A percentile compares a stretch with the other conserved stretches of the same genome.
Conservation (phyloP, 2,888 invertebrate species). For the Temnothorax rugatulus region DNA sequence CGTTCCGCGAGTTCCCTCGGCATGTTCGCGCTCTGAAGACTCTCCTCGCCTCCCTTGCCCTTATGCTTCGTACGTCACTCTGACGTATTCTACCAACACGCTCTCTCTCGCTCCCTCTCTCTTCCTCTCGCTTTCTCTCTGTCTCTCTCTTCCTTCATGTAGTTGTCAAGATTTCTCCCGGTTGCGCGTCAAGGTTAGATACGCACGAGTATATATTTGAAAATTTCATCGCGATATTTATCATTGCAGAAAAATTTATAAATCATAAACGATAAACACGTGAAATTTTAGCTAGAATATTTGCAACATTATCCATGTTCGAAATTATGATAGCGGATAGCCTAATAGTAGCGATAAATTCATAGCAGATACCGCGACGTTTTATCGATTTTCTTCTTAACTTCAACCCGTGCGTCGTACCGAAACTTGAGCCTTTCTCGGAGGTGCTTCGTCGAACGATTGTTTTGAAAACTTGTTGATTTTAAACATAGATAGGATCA, state of each 20-base stretch:
- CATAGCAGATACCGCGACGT: no score
- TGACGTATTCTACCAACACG: constrained; percentile 39
- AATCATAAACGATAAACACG: not conserved
- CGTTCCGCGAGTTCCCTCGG: constrained; percentile 71
- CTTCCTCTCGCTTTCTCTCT: not conserved
- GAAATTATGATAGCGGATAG: no score
- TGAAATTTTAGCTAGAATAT: not conserved
- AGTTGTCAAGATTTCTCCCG: constrained; percentile 17
- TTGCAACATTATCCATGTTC: not conserved
- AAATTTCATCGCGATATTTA: constrained; percentile 18
- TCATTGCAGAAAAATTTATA: not conserved
- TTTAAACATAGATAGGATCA: no score
- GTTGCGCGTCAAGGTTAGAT: constrained; percentile 23
- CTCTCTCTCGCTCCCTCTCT: not conserved
- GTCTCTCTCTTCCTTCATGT: constrained; percentile 24
- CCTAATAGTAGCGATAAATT: no score
- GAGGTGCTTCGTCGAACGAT: no score
- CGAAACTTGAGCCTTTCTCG: no score
- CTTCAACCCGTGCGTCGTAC: no score
- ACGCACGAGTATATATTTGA: constrained; percentile 11
- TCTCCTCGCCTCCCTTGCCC: constrained; percentile 63
- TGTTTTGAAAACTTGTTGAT: no score
- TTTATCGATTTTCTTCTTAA: no score
- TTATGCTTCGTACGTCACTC: constrained; percentile 39
- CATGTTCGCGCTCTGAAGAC: constrained; percentile 64